Conservation (phyloP, 2,888 invertebrate genomes). For the Monopis laevigella region DNA sequence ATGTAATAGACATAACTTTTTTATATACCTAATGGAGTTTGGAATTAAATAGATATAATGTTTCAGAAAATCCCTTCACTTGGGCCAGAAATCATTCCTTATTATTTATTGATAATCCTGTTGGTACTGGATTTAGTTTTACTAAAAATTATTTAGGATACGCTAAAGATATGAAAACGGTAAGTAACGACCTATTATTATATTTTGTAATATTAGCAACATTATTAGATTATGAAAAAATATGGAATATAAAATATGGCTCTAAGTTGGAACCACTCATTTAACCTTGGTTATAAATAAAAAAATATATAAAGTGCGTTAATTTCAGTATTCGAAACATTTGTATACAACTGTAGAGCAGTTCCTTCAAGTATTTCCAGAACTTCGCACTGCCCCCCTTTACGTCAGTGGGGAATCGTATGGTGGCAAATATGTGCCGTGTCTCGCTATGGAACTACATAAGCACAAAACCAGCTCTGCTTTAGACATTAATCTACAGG, state of each 20-base stretch:
- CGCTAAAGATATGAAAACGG: slow-evolving; percentile 62
- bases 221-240: too few species aligned
- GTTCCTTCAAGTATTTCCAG: slow-evolving; percentile 70
- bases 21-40: not conserved
- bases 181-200: too few species aligned
- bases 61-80: slow-evolving; percentile 51
- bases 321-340: slow-evolving; percentile 55
- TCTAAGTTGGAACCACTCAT: too few species aligned
- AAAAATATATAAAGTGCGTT: too few species aligned
- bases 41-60: not conserved
- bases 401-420: slow-evolving; percentile 74
- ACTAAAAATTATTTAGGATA: slow-evolving; percentile 63
- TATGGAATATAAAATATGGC: too few species aligned
- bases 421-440: slow-evolving; percentile 68
- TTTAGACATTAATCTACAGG: slow-evolving; percentile 50
- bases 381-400: slow-evolving; percentile 63
- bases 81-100: slow-evolving; percentile 70
- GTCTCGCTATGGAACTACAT: slow-evolving; percentile 66
- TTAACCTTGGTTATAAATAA: too few species aligned
- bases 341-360: slow-evolving; percentile 66
- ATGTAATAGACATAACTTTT: too few species aligned
- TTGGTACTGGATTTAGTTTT: slow-evolving; percentile 72
- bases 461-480: slow-evolving; percentile 31
- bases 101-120: slow-evolving; percentile 74
- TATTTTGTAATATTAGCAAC: too few species aligned